Percentiles rank a stretch among this genome's conserved stretches.
Conservation (phyloP, 1,140 invertebrate genomes). For the Vollenhovia emeryi region DNA sequence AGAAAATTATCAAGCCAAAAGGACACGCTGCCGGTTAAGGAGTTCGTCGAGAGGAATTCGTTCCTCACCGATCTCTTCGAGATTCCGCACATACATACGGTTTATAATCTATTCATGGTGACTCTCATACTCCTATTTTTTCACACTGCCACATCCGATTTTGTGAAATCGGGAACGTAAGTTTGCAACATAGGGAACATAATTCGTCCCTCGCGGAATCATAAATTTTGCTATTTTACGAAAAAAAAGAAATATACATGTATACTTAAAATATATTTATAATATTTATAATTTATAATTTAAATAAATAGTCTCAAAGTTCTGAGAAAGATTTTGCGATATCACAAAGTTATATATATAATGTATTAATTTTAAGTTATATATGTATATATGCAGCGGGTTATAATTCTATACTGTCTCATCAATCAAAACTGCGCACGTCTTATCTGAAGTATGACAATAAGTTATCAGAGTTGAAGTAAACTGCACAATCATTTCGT, state of each 20-base stretch:
- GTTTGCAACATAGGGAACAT: slow-evolving; percentile 64
- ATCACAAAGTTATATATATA: background rate
- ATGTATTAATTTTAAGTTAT: too few relatives aligned
- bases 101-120: slow-evolving; percentile 94
- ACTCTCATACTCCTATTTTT: slow-evolving; percentile 91
- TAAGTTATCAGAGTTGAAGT: background rate
- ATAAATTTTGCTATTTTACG: background rate
- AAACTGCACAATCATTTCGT: background rate
- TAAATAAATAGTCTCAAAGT: background rate
- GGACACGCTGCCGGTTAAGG: slow-evolving; percentile 85
- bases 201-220: background rate
- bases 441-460: background rate
- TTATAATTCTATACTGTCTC: background rate
- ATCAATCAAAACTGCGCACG: background rate
- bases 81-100: slow-evolving; percentile 92
- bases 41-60: slow-evolving; percentile 90
- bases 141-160: slow-evolving; percentile 90
- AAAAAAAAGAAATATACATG: background rate
- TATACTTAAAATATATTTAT: background rate
- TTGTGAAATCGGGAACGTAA: slow-evolving; percentile 91
- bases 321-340: background rate
- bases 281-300: background rate
- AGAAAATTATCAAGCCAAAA: slow-evolving; percentile 67
- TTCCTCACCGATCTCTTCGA: slow-evolving; percentile 92
- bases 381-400: too few relatives aligned